Evolutionary conservation across 1,140 invertebrate species (phyloP).

Genomic region (Drosophila ercepeae): DNA sequence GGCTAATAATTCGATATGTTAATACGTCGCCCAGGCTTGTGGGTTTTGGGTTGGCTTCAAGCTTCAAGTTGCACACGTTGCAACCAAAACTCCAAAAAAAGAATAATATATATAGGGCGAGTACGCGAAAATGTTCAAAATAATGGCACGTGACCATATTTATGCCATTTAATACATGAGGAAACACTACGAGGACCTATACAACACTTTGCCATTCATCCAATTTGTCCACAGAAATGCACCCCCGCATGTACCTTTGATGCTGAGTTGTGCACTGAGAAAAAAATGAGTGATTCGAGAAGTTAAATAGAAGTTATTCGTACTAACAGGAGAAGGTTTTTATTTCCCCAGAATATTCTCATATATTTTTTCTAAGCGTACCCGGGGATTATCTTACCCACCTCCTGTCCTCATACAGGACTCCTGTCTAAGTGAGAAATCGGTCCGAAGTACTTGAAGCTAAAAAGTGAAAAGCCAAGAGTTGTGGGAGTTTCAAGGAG

Average conservation of each 20-base stretch:
- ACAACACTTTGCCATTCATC: constrained; percentile 43
- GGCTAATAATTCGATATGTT: constrained; percentile 82
- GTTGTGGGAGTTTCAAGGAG: constrained; percentile 76
- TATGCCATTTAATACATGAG: constrained; percentile 74
- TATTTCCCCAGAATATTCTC: no score
- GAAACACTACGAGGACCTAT: constrained; percentile 55
- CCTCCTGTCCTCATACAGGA: constrained; percentile 18
- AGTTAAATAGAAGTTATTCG: no score
- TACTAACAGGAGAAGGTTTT: no score
- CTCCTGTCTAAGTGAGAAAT: constrained; percentile 50
- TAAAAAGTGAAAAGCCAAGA: constrained; percentile 83
- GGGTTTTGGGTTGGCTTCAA: constrained; percentile 42
- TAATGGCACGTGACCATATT: constrained; percentile 79
- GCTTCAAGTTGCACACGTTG: constrained; percentile 66
- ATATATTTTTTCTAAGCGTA: constrained; percentile 7
- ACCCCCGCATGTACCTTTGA: constrained; percentile 24
- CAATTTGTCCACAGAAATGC: constrained; percentile 34
- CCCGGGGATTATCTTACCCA: constrained; percentile 21
- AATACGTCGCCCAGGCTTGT: constrained; percentile 52
- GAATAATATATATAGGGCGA: constrained; percentile 10
- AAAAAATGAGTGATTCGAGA: no score
- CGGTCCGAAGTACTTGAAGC: constrained; percentile 69
- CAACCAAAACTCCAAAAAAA: constrained; percentile 2
- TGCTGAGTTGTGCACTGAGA: constrained; percentile 13
- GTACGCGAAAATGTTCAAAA: constrained; percentile 46